Evolutionary conservation across 2,113 vertebrate species (phyloP).

Genomic region (Crotophaga sulcirostris): DNA sequence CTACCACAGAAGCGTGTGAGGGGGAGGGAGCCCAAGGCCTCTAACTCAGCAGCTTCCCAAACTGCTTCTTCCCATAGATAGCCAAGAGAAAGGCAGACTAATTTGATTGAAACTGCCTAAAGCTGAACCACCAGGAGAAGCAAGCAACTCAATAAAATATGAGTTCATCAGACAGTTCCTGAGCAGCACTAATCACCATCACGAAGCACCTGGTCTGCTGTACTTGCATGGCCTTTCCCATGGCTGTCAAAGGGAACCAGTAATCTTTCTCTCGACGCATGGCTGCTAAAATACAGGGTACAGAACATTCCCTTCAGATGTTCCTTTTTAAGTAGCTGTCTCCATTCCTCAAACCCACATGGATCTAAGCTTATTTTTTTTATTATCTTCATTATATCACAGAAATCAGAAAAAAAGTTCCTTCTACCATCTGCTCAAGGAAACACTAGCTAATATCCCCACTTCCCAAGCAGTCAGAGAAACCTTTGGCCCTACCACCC

Average conservation of each 20-base stretch:
- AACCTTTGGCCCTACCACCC: neutral
- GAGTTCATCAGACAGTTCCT: neutral
- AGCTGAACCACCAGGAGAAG: neutral
- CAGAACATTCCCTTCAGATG: constrained; percentile 5
- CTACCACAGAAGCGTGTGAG: neutral
- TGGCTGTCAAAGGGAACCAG: neutral
- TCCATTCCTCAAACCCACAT: constrained; percentile 19
- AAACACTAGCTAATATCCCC: neutral
- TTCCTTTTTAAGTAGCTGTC: neutral
- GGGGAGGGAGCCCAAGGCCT: neutral
- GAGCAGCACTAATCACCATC: neutral
- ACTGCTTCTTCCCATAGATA: neutral
- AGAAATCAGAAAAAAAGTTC: neutral
- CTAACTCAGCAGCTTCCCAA: neutral
- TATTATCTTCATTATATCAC: neutral
- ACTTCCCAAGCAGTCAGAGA: neutral
- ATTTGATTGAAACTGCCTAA: neutral
- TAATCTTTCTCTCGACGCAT: neutral
- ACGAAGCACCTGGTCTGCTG: neutral
- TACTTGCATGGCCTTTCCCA: neutral
- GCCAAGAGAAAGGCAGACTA: neutral
- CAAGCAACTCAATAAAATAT: neutral
- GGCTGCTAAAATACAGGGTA: constrained; percentile 9
- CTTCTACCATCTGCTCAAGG: neutral
- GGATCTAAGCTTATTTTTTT: neutral